phyloP scores from a whole-genome alignment of 2,888 invertebrate genomes.

The Cryptus armator region DNA sequence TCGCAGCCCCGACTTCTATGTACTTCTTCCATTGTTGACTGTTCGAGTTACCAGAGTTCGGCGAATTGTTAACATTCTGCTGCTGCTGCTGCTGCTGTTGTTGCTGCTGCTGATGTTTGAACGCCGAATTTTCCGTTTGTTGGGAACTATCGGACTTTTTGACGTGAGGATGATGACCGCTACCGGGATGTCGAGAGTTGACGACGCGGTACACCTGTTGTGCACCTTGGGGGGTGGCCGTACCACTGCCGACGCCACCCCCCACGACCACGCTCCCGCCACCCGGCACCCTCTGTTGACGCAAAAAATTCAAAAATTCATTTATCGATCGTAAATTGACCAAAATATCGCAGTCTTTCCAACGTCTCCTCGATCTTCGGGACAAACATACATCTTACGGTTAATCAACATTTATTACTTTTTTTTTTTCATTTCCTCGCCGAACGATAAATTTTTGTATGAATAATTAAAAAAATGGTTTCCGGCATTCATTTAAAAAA shows the following conservation, averaged over 20 bases:
- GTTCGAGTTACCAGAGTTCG: constrained; percentile 80
- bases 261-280: constrained; percentile 82
- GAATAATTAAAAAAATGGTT: neutral
- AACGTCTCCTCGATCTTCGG: neutral
- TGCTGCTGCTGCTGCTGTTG: constrained; percentile 76
- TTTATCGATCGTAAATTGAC: neutral
- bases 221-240: constrained; percentile 84
- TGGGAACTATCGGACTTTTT: constrained; percentile 86
- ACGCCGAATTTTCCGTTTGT: constrained; percentile 86
- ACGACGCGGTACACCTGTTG: constrained; percentile 83
- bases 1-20: constrained; percentile 84
- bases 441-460: too few relatives aligned
- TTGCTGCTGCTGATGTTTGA: constrained; percentile 81
- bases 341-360: neutral
- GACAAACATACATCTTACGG: neutral
- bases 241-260: constrained; percentile 83
- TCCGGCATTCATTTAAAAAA: neutral
- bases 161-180: constrained; percentile 80
- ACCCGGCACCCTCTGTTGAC: constrained; percentile 82
- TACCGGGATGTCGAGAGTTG: constrained; percentile 80
- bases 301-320: constrained; percentile 17
- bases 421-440: too few relatives aligned
- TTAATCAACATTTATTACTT: neutral
- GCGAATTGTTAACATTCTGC: constrained; percentile 73
- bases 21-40: constrained; percentile 86